Conservation (phyloP, 2,888 invertebrate genomes). For the Loripinus fragilis region DNA sequence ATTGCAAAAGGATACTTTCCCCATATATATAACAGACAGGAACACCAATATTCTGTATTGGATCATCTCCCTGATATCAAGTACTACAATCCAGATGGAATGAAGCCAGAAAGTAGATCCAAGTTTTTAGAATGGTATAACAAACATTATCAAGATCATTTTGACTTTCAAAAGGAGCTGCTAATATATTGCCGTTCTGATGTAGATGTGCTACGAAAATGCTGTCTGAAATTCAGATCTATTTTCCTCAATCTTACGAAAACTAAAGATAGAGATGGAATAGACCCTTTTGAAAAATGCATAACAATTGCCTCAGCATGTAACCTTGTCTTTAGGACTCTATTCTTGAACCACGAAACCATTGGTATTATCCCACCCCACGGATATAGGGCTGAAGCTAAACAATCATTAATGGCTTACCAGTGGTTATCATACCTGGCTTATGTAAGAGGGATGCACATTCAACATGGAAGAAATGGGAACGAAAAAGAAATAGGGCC, state of each 20-base stretch:
- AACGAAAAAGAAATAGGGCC: too few relatives aligned
- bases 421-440: slow-evolving; percentile 7
- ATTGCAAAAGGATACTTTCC: neutral
- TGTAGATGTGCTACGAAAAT: slow-evolving; percentile 42
- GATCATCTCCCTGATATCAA: neutral
- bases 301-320: neutral
- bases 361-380: neutral
- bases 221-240: slow-evolving; percentile 34
- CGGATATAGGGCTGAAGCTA: neutral
- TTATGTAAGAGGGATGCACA: too few relatives aligned
- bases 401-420: neutral
- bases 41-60: neutral
- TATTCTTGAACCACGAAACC: neutral
- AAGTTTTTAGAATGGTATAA: slow-evolving; percentile 43
- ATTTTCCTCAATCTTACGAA: neutral
- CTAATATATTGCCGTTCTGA: slow-evolving; percentile 47
- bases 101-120: slow-evolving; percentile 18
- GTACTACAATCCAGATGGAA: neutral
- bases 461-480: too few relatives aligned
- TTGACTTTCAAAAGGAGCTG: slow-evolving; percentile 52
- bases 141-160: slow-evolving; percentile 1
- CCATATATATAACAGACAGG: neutral
- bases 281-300: neutral
- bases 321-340: neutral
- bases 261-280: neutral